These are phyloP conservation scores for Clavelina lepadiformis DNA, from an alignment of 23 tunicate genomes.

Conservation along the genomic window DNA sequence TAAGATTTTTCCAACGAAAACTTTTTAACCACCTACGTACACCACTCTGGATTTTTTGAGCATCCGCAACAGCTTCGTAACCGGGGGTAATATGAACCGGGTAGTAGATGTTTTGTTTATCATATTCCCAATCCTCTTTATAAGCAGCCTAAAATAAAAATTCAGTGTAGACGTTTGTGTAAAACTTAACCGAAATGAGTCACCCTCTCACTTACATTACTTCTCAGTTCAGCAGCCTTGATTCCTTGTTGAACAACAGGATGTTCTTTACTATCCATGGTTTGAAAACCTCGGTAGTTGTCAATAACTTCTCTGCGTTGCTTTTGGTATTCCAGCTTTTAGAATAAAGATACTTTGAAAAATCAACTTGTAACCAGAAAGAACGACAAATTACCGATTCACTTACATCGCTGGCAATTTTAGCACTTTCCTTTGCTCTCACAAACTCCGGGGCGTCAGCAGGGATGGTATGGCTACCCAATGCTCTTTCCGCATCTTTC, in stretches of 20 bases:
- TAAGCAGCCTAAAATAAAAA: conserved; percentile 55
- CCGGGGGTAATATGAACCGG: conserved; percentile 92
- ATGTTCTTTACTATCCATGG: conserved; percentile 60
- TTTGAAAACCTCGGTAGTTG: conserved; percentile 60
- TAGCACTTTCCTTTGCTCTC: conserved; percentile 23
- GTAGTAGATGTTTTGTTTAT: conserved; percentile 72
- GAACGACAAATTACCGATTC: no score
- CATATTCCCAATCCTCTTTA: conserved; percentile 89
- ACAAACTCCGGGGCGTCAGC: conserved; percentile 39
- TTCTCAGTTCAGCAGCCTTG: conserved; percentile 32
- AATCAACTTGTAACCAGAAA: no score
- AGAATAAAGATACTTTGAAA: no score
- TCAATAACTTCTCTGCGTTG: conserved; percentile 45
- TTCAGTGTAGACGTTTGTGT: background rate
- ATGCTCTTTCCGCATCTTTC: conserved; percentile 44
- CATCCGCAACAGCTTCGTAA: conserved; percentile 58
- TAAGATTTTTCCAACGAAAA: no score
- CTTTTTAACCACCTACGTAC: no score
- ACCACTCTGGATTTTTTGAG: conserved; percentile 62
- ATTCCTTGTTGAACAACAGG: conserved; percentile 61
- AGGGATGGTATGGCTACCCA: conserved; percentile 18
- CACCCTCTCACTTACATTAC: conserved; percentile 22
- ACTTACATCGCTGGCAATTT: conserved; percentile 42
- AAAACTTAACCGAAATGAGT: no score
- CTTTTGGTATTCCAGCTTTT: conserved; percentile 50